Evolutionary conservation across 2,888 invertebrate genomes (phyloP), one percentile per base, ranked within the genome.

Genomic region (Megamerina dolium): DNA sequence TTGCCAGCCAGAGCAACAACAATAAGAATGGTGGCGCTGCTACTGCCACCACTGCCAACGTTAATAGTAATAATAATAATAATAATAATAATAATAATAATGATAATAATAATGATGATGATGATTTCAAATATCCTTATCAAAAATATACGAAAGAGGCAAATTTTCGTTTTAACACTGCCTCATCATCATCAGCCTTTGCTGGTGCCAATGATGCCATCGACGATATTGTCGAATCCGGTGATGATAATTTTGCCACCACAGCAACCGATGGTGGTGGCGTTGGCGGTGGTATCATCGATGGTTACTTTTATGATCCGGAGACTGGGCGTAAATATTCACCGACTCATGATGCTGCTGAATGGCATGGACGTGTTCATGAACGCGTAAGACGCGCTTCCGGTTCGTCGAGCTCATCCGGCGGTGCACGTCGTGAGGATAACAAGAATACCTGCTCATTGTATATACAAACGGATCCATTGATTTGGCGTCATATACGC

Each of bases 401-500:
- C 72, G 61, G 69, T 70, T 59, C 73, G 76, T 2, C 59, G 73
- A 37, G 43, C 19, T 72, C 79, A 27, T 67, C 78, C 48, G 42
- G 56, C 33, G 54, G 57, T 37, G 45, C 47, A 29, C 60, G 61
- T 6, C 77, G 80, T 55, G 85, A 83, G 57, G 81, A 86, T 66
- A 83, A 82, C 64, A 83, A 82, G 58, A 90, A 89, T 72, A 90
- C 94, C 45, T 97, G 96, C 72, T 91, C 93, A 43, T 80, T 97
- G 53, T 96, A 87, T 72, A 91, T 99, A 72, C 95, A 97, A 75
- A 96, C 99, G 17, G 99, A 99, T 76, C 96, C 97, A 54, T 82
- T 94, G 56, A 87, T 99, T 69, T 99, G 96, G 93, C 81, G 87
- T 64, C 92, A 95, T 68, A 90, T 97, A 61, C 79, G 87, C 57